Conservation (phyloP, 2,888 invertebrate genomes). For the Didymodactylos carnosus region DNA sequence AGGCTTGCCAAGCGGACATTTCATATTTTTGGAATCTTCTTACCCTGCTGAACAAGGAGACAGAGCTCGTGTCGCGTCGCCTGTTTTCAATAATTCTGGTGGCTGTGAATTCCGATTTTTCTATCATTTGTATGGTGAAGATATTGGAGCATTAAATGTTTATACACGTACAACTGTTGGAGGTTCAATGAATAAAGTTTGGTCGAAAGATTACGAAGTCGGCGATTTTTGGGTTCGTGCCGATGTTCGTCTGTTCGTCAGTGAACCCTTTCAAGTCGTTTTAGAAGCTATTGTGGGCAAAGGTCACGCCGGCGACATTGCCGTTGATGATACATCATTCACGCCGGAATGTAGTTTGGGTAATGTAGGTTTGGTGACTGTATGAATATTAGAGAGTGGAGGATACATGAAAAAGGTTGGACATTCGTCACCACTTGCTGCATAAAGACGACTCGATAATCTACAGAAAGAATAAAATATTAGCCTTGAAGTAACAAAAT, state of each 20-base stretch:
- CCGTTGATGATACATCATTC: constrained; percentile 26
- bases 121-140: constrained; percentile 27
- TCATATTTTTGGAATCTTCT: too few relatives aligned
- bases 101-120: constrained; percentile 20
- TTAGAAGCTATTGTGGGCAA: constrained; percentile 16
- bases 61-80: background rate
- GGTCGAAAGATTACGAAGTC: constrained; percentile 19
- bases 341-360: constrained; percentile 20
- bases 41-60: background rate
- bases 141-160: constrained; percentile 23
- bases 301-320: constrained; percentile 14
- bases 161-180: constrained; percentile 20
- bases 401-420: too few relatives aligned
- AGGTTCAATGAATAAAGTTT: constrained; percentile 18
- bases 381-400: too few relatives aligned
- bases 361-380: background rate
- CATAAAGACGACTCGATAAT: background rate
- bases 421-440: background rate
- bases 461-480: too few relatives aligned
- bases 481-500: too few relatives aligned
- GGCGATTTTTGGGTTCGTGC: constrained; percentile 25
- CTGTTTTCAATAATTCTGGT: constrained; percentile 2
- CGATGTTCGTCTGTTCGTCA: constrained; percentile 17
- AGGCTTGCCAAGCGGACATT: too few relatives aligned
- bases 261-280: constrained; percentile 10